Evolutionary conservation across 2,113 vertebrate genomes (phyloP), one percentile per base, ranked within the genome.

Genomic region (Lanius collurio): DNA sequence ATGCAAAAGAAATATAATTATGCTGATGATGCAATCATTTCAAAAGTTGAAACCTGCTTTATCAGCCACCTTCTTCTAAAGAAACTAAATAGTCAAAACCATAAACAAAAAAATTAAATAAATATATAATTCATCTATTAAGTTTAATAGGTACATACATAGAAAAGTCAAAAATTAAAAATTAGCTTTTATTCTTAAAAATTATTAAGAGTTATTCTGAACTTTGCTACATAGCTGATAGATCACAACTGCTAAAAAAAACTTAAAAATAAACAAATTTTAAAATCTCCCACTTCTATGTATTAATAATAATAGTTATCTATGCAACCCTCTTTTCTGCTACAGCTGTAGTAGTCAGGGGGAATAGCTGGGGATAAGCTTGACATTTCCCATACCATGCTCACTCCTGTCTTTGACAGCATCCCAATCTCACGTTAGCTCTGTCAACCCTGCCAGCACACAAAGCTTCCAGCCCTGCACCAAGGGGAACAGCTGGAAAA

Each of bases 361-460:
- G 4, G 4, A 62, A 63, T 5, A 47, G 33, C 0, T 67, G 33
- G 42, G 37, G 19, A 6, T 27, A 55, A 77, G 26, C 39, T 13
- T 35, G 21, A 79, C 17, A 41, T 62, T 65, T 67, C 67, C 62
- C 64, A 67, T 55, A 50, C 59, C 11, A 5, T 6, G 30, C 18
- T 47, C 47, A 37, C 60, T 55, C 7, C 47, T 59, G 56, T 75
- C 42, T 81, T 47, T 47, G 63, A 17, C 28, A 73, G 31, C 1
- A 0, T 35, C 67, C 68, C 41, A 67, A 60, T 62, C 46, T 37
- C 15, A 55, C 2, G 0, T 28, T 9, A 49, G 44, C 35, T 10
- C 47, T 49, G 23, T 16, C 89, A 75, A 33, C 24, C 10, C 20
- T 0, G 0, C 35, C 57, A 24, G n/a, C 21, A 17, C 2, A 27